Base-by-base conservation (phyloP, 2,113 vertebrate species). In the Eolophus roseicapilla region DNA sequence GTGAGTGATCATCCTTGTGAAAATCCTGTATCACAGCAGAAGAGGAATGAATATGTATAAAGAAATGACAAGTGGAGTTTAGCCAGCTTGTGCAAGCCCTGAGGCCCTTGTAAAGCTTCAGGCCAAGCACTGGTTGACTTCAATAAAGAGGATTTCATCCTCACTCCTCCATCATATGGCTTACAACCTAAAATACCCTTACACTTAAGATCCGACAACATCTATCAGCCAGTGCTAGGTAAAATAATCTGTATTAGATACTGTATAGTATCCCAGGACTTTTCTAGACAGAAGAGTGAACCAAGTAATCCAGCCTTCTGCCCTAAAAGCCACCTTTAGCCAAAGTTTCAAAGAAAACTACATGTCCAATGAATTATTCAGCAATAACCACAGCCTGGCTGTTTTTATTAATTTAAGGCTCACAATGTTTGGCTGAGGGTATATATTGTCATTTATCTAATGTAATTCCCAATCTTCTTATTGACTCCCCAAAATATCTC, bases 201-300 rank as follows among this genome's bases (percentile, higher is more conserved):
- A 39, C 23, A 21, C 31, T 57, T 65, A 12, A 69, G 67, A 33
- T 27, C 18, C 31, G 29, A 44, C 83, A 62, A 33, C 37, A 52
- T 23, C 62, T n/a, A 43, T 23, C 46, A 82, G 49, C 18, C 76
- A 37, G 17, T 2, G 5, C 69, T 37, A 39, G 33, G 46, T 10
- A 55, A 21, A 55, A 17, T 13, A 33, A 65, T 43, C 53, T 17
- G 35, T 35, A 47, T 64, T 62, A 64, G 50, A 27, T 7, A 18
- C 55, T 44, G 21, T 0, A 0, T 1, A 37, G 18, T 16, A 77
- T n/a, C 25, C 29, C 7, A 6, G 57, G 52, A 53, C 31, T 43
- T 79, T 31, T 71, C 50, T 28, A 52, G 24, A 43, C 20, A 28
- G 27, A 71, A 69, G 13, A 60, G 10, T 27, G 10, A 70, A 50